A percentile compares a stretch with the other conserved stretches of the same genome.
These are phyloP conservation scores for Tamias sibiricus DNA, from an alignment of 2,113 vertebrate genomes.

Conservation along the genomic window DNA sequence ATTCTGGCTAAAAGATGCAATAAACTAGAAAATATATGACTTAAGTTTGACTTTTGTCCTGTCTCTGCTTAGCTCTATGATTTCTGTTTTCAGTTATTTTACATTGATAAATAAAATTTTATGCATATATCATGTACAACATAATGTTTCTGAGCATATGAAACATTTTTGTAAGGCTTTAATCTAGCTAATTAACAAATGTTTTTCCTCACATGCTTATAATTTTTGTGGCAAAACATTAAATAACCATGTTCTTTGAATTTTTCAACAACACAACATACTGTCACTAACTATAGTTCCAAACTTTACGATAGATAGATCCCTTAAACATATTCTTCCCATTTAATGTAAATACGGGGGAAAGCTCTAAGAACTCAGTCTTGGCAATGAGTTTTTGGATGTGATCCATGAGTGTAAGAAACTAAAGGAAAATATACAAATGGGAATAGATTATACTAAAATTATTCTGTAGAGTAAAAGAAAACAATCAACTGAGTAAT, in stretches of 20 bases:
- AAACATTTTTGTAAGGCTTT: neutral
- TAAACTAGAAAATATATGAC: neutral
- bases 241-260: neutral
- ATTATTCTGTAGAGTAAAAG: neutral
- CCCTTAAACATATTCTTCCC: neutral
- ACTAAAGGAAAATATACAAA: neutral
- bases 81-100: neutral
- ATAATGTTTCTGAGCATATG: neutral
- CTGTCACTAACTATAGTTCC: too few relatives aligned
- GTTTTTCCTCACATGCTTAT: neutral
- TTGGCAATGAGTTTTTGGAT: neutral
- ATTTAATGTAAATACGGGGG: neutral
- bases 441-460: neutral
- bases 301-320: neutral
- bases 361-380: too few relatives aligned
- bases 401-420: neutral
- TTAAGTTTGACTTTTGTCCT: neutral
- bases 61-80: neutral
- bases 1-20: neutral
- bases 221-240: neutral
- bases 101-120: neutral
- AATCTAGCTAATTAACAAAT: neutral
- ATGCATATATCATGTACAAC: neutral
- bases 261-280: neutral
- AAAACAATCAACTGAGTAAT: neutral